A percentile compares a stretch with the other conserved stretches of the same genome.
phyloP scores from a whole-genome alignment of 2,888 invertebrate genomes.

The Drosophila prostipennis region DNA sequence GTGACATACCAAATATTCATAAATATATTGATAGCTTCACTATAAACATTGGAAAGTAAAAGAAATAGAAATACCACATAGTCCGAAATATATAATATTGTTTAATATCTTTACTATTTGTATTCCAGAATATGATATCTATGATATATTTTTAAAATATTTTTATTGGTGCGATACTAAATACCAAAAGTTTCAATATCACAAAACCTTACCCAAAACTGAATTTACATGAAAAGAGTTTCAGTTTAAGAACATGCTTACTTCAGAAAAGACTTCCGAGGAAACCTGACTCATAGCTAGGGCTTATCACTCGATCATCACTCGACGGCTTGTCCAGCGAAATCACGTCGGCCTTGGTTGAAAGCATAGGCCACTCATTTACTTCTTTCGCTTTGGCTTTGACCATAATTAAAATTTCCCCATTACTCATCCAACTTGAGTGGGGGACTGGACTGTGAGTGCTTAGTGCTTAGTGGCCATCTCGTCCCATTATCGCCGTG shows the following conservation, averaged over 20 bases:
- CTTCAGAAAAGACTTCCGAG: neutral
- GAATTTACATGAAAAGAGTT: neutral
- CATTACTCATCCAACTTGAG: constrained; percentile 37
- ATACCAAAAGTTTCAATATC: too few relatives aligned
- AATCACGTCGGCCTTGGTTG: constrained; percentile 21
- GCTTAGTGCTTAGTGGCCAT: constrained; percentile 13
- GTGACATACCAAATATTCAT: too few relatives aligned
- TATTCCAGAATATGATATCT: too few relatives aligned
- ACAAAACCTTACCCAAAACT: neutral
- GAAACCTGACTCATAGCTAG: constrained; percentile 16
- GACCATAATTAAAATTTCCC: constrained; percentile 44
- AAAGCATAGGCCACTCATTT: constrained; percentile 36
- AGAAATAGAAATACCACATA: too few relatives aligned
- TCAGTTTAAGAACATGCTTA: neutral
- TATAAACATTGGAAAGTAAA: too few relatives aligned
- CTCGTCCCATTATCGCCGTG: constrained; percentile 23
- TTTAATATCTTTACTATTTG: too few relatives aligned
- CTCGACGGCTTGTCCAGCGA: constrained; percentile 17
- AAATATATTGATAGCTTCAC: too few relatives aligned
- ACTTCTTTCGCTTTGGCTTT: constrained; percentile 36
- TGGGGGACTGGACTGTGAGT: constrained; percentile 19
- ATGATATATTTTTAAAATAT: too few relatives aligned
- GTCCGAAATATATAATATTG: too few relatives aligned
- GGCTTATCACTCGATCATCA: constrained; percentile 12
- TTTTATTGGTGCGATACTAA: too few relatives aligned